phyloP scores from a whole-genome alignment of 2,797 vertebrate genomes.

The Macrochelys suwanniensis region DNA sequence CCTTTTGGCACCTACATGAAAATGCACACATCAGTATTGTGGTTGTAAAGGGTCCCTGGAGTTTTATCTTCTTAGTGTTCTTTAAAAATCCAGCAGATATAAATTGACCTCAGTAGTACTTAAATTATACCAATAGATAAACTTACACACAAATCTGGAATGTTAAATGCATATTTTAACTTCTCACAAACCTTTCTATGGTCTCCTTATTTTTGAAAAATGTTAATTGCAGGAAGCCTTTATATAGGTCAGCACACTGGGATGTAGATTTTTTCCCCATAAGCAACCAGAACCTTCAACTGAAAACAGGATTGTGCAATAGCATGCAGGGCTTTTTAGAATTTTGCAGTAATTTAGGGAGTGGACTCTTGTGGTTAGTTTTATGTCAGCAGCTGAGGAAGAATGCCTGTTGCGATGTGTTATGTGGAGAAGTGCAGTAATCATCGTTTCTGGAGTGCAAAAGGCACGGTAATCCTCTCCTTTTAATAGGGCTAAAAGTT shows the following conservation, averaged over 20 bases:
- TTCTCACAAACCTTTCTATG: background rate
- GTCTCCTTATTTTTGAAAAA: background rate
- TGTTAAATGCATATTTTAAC: slow-evolving; percentile 22
- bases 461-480: background rate
- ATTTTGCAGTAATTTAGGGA: background rate
- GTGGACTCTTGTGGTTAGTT: slow-evolving; percentile 13
- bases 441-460: background rate
- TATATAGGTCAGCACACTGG: background rate
- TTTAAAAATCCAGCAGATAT: background rate
- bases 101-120: background rate
- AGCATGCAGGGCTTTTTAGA: background rate
- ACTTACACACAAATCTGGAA: background rate
- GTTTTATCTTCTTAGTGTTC: background rate
- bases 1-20: slow-evolving; percentile 2
- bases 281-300: background rate
- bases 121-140: background rate
- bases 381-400: background rate
- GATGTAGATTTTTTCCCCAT: background rate
- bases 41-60: slow-evolving; percentile 24
- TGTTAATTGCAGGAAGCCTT: background rate
- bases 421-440: background rate
- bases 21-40: background rate
- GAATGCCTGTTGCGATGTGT: background rate
- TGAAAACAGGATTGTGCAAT: slow-evolving; percentile 2
- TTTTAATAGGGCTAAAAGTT: background rate